Evolutionary conservation across 2,113 vertebrate genomes (phyloP).

Genomic region (Entelurus aequoreus): DNA sequence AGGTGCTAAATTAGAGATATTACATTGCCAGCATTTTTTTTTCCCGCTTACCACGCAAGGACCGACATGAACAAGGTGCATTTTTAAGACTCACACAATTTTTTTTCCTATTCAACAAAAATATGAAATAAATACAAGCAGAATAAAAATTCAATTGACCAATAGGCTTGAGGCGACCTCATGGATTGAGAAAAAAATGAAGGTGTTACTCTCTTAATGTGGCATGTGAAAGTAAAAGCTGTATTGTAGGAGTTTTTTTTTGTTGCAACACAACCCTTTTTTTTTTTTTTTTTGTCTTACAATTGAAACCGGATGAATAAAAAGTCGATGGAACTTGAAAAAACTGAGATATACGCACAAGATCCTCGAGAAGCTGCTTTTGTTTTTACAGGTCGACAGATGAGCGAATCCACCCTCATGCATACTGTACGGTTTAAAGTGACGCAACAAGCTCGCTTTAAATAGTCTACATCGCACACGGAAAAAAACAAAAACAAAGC

Average conservation of each 20-base stretch:
- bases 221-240: conserved; percentile 69
- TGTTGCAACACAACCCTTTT: conserved; percentile 26
- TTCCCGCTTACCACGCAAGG: conserved; percentile 42
- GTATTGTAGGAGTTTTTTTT: conserved; percentile 55
- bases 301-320: conserved; percentile 54
- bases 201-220: conserved; percentile 59
- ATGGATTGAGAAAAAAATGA: conserved; percentile 59
- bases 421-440: conserved; percentile 79
- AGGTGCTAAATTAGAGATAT: conserved; percentile 80
- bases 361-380: conserved; percentile 73
- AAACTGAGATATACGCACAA: conserved; percentile 74
- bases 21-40: conserved; percentile 67
- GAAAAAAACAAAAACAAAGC: conserved; percentile 52
- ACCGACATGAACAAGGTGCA: conserved; percentile 77
- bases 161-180: conserved; percentile 80
- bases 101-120: conserved; percentile 49
- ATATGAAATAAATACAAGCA: conserved; percentile 67
- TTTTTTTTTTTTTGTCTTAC: conserved; percentile 24
- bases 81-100: conserved; percentile 75
- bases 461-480: conserved; percentile 74
- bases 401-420: conserved; percentile 77
- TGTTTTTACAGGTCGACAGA: conserved; percentile 73
- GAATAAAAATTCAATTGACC: conserved; percentile 69
- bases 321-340: conserved; percentile 63
- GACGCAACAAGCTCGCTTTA: conserved; percentile 78